Evolutionary conservation across 2,888 invertebrate genomes (phyloP).

Genomic region (Pedicia rivosa): DNA sequence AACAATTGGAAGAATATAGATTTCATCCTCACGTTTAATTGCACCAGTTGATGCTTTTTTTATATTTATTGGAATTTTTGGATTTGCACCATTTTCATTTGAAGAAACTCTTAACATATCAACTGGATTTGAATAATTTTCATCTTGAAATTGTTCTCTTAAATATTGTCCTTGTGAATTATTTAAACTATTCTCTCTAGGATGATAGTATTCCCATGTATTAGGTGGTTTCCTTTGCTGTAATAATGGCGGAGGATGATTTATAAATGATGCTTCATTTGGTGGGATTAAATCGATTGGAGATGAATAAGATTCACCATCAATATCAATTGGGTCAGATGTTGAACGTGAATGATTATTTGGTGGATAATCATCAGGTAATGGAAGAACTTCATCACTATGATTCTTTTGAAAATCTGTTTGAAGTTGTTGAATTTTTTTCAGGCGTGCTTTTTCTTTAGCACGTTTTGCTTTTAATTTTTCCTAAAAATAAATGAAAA

Average conservation of each 20-base stretch:
- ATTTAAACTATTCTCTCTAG: neutral
- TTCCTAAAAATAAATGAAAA: conserved; percentile 32
- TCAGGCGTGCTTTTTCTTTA: conserved; percentile 49
- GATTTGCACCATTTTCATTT: conserved; percentile 14
- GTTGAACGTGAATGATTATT: neutral
- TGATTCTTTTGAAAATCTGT: conserved; percentile 24
- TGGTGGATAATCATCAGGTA: conserved; percentile 31
- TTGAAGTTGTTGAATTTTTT: conserved; percentile 34
- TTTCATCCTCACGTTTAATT: conserved; percentile 25
- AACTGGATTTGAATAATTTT: conserved; percentile 37
- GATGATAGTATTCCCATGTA: neutral
- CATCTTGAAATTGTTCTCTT: conserved; percentile 17
- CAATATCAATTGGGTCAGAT: conserved; percentile 1
- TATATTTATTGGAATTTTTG: neutral
- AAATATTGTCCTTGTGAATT: neutral
- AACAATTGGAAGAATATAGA: conserved; percentile 28
- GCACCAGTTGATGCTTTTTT: too few relatives aligned
- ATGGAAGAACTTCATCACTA: conserved; percentile 12
- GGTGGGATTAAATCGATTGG: conserved; percentile 10
- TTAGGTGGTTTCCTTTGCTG: conserved; percentile 10
- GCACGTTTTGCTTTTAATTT: conserved; percentile 52
- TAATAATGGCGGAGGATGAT: conserved; percentile 6
- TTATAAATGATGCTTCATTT: neutral
- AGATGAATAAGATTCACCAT: conserved; percentile 12
- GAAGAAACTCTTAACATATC: conserved; percentile 31